Evolutionary conservation across 2,113 vertebrate genomes (phyloP), one percentile per base, ranked within the genome.

Genomic region (Sturnus vulgaris): DNA sequence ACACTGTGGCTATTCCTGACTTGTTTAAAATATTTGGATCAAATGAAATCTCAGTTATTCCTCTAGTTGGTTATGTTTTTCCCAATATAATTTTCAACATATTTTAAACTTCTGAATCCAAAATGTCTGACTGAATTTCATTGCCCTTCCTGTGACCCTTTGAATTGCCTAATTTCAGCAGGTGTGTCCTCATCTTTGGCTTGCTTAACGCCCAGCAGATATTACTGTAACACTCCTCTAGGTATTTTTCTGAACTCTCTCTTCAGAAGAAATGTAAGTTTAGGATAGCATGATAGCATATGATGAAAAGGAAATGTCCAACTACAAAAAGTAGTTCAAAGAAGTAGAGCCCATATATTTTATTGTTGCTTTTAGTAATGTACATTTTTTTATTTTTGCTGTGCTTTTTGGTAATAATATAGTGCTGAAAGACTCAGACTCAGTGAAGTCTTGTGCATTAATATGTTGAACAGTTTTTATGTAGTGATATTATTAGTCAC

Each of bases 21-120:
- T 96, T 95, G 86, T 80, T 96, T 65, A 57, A 95, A 93, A 65
- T 79, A 82, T 21, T 89, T 87, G 50, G 53, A 92, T 96, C 78
- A 82, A 87, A 79, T 89, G 52, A 91, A 92, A 19, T 76, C 69
- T 82, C 13, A 8, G 33, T 72, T 68, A 47, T 64, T 91, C 50
- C 33, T 95, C 77, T 91, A 59, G 73, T 39, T 60, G 25, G 28
- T 61, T 52, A 65, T 61, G 44, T 33, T 93, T 93, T 82, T 84
- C 13, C 37, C 30, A 53, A 12, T 2, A 2, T 73, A 57, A 15
- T 84, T 95, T 91, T 85, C 66, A 66, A 53, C 40, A 24, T 68
- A 25, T 68, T 91, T 89, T 79, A 37, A 78, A 78, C 49, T 87
- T 93, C 37, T 82, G 68, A 88, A 80, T 93, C 18, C 23, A 56